These are phyloP conservation scores for Caenorhabditis doughertyi DNA, from an alignment of 2,888 invertebrate species.

Conservation along the genomic window DNA sequence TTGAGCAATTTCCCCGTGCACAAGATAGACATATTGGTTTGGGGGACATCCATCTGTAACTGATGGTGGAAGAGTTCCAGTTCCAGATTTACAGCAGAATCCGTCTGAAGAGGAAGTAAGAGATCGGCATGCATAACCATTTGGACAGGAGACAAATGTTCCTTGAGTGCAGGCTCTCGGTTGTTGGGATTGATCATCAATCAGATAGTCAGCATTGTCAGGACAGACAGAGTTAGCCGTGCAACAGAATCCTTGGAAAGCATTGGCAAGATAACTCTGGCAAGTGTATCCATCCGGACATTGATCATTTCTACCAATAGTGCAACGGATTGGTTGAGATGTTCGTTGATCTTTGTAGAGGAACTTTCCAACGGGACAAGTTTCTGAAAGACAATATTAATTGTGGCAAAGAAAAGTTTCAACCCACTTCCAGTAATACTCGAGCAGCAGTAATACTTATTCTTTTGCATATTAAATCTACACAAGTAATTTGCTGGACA, in stretches of 20 bases:
- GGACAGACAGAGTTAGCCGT: constrained; percentile 71
- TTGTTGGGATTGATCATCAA: constrained; percentile 71
- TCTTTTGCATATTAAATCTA: constrained; percentile 70
- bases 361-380: constrained; percentile 73
- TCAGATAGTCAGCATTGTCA: constrained; percentile 70
- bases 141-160: constrained; percentile 73
- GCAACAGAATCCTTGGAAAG: constrained; percentile 75
- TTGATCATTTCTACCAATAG: constrained; percentile 72
- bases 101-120: constrained; percentile 67
- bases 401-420: background rate
- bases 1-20: constrained; percentile 67
- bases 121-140: constrained; percentile 69
- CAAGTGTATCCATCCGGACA: constrained; percentile 73
- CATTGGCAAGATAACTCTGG: constrained; percentile 69
- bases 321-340: constrained; percentile 67
- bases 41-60: constrained; percentile 73
- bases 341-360: constrained; percentile 69
- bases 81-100: constrained; percentile 70
- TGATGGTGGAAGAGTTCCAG: constrained; percentile 56
- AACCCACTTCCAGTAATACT: constrained; percentile 66
- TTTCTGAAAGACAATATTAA: constrained; percentile 60
- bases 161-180: constrained; percentile 74
- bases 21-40: constrained; percentile 66
- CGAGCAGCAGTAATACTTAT: constrained; percentile 76
- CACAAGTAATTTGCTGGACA: constrained; percentile 75